phyloP scores from a whole-genome alignment of 2,113 vertebrate species.

The Mastomys coucha region DNA sequence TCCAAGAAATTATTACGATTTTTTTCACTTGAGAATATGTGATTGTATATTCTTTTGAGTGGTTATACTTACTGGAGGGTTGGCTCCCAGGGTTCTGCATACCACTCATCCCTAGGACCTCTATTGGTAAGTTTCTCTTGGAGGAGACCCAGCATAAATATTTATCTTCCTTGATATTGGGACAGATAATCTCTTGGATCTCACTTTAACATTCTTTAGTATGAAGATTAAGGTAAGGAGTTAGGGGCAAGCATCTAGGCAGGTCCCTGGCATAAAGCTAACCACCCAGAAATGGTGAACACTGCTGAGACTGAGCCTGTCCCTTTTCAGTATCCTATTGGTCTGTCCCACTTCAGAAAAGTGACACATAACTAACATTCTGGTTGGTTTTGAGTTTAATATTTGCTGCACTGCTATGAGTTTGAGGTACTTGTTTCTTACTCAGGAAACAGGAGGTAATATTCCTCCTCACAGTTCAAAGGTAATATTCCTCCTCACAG shows the following conservation, averaged over 20 bases:
- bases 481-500: neutral
- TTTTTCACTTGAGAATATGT: conserved; percentile 6
- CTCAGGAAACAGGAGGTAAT: neutral
- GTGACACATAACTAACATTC: neutral
- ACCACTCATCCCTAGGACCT: neutral
- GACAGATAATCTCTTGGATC: neutral
- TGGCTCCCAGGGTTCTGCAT: neutral
- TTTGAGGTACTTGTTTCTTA: neutral
- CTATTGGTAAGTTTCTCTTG: neutral
- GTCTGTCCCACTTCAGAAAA: conserved; percentile 10
- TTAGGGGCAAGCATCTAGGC: neutral
- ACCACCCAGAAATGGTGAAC: neutral
- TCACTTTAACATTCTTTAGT: conserved; percentile 2
- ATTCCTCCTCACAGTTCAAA: neutral
- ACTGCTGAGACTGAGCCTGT: neutral
- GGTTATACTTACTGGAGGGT: neutral
- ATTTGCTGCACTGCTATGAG: neutral
- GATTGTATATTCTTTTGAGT: neutral
- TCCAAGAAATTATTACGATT: neutral
- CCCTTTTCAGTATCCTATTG: neutral
- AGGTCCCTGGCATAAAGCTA: neutral
- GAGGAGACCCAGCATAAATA: neutral
- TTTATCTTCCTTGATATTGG: neutral
- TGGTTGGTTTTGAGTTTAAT: conserved; percentile 15
- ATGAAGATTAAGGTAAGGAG: neutral